Evolutionary conservation across 1,140 invertebrate genomes (phyloP).

Genomic region (Phortica variegata): DNA sequence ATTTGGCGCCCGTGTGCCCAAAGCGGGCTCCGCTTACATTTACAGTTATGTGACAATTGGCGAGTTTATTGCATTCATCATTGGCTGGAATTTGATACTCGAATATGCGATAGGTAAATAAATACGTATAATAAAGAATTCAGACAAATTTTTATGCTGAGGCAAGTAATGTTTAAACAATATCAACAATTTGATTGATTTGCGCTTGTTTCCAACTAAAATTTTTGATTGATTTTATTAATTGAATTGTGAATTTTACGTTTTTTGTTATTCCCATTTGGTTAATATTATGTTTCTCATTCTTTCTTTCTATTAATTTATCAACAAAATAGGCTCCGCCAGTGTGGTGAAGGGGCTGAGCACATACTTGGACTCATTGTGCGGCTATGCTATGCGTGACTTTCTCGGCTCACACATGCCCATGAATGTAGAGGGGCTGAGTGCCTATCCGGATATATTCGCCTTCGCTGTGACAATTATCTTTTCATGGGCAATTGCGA

Average conservation of each 20-base stretch:
- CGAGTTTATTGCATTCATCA: slow-evolving; percentile 75
- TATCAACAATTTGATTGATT: slow-evolving; percentile 10
- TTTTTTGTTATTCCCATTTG: not conserved
- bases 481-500: slow-evolving; percentile 68
- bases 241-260: not conserved
- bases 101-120: slow-evolving; percentile 87
- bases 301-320: slow-evolving; percentile 4
- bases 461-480: slow-evolving; percentile 72
- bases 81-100: slow-evolving; percentile 87
- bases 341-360: slow-evolving; percentile 89
- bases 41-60: slow-evolving; percentile 88
- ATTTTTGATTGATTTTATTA: slow-evolving; percentile 27
- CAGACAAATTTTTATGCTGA: not conserved
- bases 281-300: not conserved
- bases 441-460: slow-evolving; percentile 81
- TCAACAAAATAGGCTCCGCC: slow-evolving; percentile 84
- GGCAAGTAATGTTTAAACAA: not conserved
- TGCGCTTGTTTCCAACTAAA: slow-evolving; percentile 7
- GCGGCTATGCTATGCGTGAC: slow-evolving; percentile 71
- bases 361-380: slow-evolving; percentile 81
- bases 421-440: slow-evolving; percentile 71
- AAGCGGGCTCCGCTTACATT: slow-evolving; percentile 82
- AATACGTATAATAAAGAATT: not conserved
- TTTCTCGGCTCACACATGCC: slow-evolving; percentile 68
- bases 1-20: slow-evolving; percentile 83